Percentiles rank a stretch among this genome's conserved stretches.
Evolutionary conservation across 2,113 vertebrate species (phyloP).

Genomic region (Eublepharis macularius): DNA sequence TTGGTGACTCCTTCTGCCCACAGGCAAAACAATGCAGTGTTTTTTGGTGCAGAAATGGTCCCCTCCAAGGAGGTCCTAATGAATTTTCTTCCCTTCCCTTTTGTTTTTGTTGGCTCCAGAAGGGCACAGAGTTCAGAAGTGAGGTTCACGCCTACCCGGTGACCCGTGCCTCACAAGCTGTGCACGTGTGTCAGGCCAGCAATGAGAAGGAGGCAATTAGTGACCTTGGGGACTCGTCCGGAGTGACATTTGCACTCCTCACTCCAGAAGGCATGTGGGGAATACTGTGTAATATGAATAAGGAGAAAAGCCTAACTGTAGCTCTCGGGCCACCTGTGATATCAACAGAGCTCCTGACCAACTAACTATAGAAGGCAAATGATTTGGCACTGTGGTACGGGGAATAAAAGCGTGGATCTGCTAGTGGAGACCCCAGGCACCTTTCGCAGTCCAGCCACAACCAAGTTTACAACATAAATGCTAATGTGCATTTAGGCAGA

Average conservation of each 20-base stretch:
- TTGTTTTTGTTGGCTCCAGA: slow-evolving; percentile 67
- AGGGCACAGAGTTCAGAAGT: slow-evolving; percentile 69
- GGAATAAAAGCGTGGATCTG: background rate
- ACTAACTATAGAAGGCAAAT: slow-evolving; percentile 50
- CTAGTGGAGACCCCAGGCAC: background rate
- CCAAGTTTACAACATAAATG: background rate
- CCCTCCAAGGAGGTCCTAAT: slow-evolving; percentile 63
- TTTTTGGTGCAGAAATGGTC: background rate
- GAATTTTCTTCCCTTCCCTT: slow-evolving; percentile 48
- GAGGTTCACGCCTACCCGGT: slow-evolving; percentile 63
- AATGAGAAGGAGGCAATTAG: slow-evolving; percentile 66
- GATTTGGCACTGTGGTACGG: background rate
- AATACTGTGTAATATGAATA: slow-evolving; percentile 54
- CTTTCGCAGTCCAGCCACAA: background rate
- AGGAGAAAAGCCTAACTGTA: slow-evolving; percentile 39
- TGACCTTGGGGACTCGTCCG: slow-evolving; percentile 63
- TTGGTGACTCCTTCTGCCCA: slow-evolving; percentile 54
- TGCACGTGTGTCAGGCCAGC: slow-evolving; percentile 61
- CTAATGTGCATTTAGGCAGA: background rate
- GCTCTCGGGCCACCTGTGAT: slow-evolving; percentile 50
- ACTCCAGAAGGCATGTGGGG: slow-evolving; percentile 50
- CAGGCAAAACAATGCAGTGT: slow-evolving; percentile 38
- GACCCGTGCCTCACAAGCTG: slow-evolving; percentile 49
- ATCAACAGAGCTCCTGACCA: slow-evolving; percentile 39
- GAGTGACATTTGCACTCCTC: slow-evolving; percentile 62